These are phyloP conservation scores for Ennomos fuscantarius DNA, from an alignment of 2,888 invertebrate genomes.

Conservation along the genomic window DNA sequence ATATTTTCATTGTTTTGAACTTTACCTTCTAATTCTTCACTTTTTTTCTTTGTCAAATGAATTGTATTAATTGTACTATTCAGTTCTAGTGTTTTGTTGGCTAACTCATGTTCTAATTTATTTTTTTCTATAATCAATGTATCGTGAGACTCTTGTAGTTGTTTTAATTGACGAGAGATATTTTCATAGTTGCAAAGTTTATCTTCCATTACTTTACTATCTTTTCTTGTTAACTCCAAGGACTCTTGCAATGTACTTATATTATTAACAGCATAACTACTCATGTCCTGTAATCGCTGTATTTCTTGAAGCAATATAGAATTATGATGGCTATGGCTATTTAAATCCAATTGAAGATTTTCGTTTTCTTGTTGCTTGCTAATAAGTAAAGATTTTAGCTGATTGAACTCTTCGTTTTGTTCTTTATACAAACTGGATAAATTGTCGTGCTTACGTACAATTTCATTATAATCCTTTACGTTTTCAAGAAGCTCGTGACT, in stretches of 20 bases:
- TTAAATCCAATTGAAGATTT: constrained; percentile 45
- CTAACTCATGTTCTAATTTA: constrained; percentile 54
- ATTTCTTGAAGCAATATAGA: constrained; percentile 57
- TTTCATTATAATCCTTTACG: constrained; percentile 55
- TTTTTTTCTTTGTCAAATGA: constrained; percentile 55
- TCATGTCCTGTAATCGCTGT: constrained; percentile 55
- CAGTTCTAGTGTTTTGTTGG: constrained; percentile 49
- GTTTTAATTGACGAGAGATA: constrained; percentile 48
- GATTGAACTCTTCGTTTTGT: constrained; percentile 46
- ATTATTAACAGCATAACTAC: constrained; percentile 46
- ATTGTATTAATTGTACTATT: constrained; percentile 49
- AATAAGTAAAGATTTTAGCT: constrained; percentile 44
- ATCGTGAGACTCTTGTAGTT: constrained; percentile 52
- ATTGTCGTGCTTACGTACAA: constrained; percentile 47
- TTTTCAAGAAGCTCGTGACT: constrained; percentile 64
- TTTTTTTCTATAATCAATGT: constrained; percentile 51
- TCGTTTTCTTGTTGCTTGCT: constrained; percentile 50
- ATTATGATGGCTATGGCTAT: constrained; percentile 46
- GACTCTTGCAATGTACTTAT: constrained; percentile 54
- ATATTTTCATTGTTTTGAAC: constrained; percentile 49
- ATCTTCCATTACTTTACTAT: constrained; percentile 56
- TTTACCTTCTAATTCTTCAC: constrained; percentile 49
- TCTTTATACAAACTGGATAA: constrained; percentile 44
- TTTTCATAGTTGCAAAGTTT: constrained; percentile 53
- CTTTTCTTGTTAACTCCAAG: constrained; percentile 54